Evolutionary conservation across 2,888 invertebrate species (phyloP).

Genomic region (Patella ulyssiponensis): DNA sequence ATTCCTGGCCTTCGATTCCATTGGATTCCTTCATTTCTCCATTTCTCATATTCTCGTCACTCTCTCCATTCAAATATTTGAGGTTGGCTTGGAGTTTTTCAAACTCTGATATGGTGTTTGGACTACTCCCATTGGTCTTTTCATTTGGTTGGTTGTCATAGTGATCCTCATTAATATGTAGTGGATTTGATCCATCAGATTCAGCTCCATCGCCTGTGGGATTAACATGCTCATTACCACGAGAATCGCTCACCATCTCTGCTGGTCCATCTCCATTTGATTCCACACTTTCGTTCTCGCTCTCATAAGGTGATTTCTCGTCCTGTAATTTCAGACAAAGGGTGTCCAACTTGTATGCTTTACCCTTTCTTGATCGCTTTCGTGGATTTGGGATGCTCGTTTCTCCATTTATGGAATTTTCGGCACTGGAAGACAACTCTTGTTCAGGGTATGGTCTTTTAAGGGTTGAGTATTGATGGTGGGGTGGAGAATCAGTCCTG

Average conservation of each 20-base stretch:
- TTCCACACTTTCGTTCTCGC: slow-evolving; percentile 30
- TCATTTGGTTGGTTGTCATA: slow-evolving; percentile 30
- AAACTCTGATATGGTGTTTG: slow-evolving; percentile 28
- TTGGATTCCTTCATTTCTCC: neutral
- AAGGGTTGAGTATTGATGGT: slow-evolving; percentile 10
- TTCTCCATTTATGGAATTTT: slow-evolving; percentile 39
- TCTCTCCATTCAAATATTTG: slow-evolving; percentile 34
- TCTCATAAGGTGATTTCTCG: slow-evolving; percentile 36
- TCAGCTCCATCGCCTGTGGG: neutral
- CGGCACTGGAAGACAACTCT: slow-evolving; percentile 42
- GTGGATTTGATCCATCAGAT: slow-evolving; percentile 14
- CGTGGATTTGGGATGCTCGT: slow-evolving; percentile 57
- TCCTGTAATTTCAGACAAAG: slow-evolving; percentile 67
- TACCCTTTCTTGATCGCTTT: slow-evolving; percentile 86
- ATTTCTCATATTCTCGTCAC: slow-evolving; percentile 13
- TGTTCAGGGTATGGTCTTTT: slow-evolving; percentile 33
- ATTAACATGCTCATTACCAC: slow-evolving; percentile 10
- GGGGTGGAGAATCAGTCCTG: slow-evolving; percentile 45
- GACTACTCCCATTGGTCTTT: slow-evolving; percentile 24
- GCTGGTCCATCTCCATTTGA: slow-evolving; percentile 28
- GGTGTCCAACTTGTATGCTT: slow-evolving; percentile 84
- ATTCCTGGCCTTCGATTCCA: slow-evolving; percentile 24
- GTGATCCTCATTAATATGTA: slow-evolving; percentile 23
- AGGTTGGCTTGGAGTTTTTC: slow-evolving; percentile 40
- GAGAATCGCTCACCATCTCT: slow-evolving; percentile 12